A percentile compares a stretch with the other conserved stretches of the same genome.
phyloP scores from a whole-genome alignment of 2,888 invertebrate species.

The Harpalus rubripes region DNA sequence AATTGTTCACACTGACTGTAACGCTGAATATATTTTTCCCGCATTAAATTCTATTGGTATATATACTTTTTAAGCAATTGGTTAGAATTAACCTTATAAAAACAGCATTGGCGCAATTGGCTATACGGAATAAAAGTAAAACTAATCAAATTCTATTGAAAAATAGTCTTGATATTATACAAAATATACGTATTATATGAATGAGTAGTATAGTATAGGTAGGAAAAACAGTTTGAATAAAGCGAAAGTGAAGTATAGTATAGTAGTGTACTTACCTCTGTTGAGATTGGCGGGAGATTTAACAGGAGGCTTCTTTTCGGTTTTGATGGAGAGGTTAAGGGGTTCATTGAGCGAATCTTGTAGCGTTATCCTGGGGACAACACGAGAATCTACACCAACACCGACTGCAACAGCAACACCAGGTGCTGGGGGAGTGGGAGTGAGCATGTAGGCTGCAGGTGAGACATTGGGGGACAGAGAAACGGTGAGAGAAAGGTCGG shows the following conservation, averaged over 20 bases:
- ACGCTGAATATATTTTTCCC: too few species aligned
- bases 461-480: background rate
- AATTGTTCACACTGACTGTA: too few species aligned
- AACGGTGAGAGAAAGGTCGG: background rate
- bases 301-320: conserved; percentile 56
- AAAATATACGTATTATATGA: too few species aligned
- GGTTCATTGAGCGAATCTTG: conserved; percentile 73
- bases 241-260: background rate
- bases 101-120: too few species aligned
- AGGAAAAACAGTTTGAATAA: too few species aligned
- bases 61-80: too few species aligned
- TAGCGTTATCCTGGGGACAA: conserved; percentile 4
- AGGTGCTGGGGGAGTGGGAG: conserved; percentile 57
- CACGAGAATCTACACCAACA: conserved; percentile 72
- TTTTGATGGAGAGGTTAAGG: conserved; percentile 75
- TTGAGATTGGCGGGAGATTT: conserved; percentile 2
- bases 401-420: conserved; percentile 70
- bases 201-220: too few species aligned
- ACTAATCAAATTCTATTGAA: too few species aligned
- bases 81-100: too few species aligned
- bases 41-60: too few species aligned
- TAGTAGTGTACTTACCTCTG: conserved; percentile 26
- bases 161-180: too few species aligned
- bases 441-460: background rate
- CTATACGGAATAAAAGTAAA: too few species aligned